These are phyloP conservation scores for Dasyprocta punctata DNA, from an alignment of 2,113 vertebrate genomes.

Conservation along the genomic window DNA sequence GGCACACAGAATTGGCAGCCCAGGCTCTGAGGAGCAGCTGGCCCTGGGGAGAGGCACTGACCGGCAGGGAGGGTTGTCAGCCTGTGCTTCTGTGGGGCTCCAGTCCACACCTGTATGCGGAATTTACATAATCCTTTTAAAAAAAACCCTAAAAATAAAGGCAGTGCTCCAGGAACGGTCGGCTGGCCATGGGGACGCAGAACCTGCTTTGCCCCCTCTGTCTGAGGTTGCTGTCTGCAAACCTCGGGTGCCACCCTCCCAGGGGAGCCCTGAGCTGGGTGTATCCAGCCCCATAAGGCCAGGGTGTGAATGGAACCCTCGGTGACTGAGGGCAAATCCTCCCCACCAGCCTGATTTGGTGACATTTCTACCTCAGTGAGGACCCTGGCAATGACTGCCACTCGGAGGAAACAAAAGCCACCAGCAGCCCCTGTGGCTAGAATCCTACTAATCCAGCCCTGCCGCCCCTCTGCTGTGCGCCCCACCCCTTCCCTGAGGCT, in stretches of 20 bases:
- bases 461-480: rapidly evolving
- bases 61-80: neutral
- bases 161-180: rapidly evolving
- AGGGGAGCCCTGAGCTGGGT: rapidly evolving
- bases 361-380: neutral
- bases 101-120: rapidly evolving
- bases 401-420: neutral
- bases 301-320: rapidly evolving
- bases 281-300: neutral
- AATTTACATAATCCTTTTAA: neutral
- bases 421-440: neutral
- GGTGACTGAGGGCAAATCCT: neutral
- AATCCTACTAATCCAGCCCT: neutral
- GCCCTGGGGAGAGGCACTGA: neutral
- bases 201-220: neutral
- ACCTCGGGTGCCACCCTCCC: neutral
- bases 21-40: neutral
- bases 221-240: neutral
- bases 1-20: neutral
- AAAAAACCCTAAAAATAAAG: neutral
- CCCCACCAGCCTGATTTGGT: neutral
- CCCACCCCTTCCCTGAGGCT: rapidly evolving
- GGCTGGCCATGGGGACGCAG: neutral
- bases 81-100: rapidly evolving
- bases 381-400: neutral